Base-by-base conservation (phyloP, 2,113 vertebrate genomes). In the Sardina pilchardus region DNA sequence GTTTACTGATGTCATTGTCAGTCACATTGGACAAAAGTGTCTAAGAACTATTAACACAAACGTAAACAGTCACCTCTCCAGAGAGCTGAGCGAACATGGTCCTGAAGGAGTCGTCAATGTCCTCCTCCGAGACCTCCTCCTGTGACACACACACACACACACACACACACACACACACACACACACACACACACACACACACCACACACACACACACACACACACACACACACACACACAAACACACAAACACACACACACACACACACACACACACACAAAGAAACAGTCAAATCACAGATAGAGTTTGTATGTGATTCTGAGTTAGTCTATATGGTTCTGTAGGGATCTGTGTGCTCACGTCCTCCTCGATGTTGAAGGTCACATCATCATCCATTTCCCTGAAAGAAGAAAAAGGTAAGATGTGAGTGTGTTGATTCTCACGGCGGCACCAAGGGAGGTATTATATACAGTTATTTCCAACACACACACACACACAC, bases 371-470 rank as follows among this genome's bases (percentile, higher is more conserved):
- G 9, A 96, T 89, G 88, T 94, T 92, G 0, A 92, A 94, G 0
- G 88, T 92, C 88, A 96, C 92, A 30, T 93, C 90, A 63, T 98
- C 96, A 0, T 97, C 97, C 94, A 98, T 90, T 93, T 97, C 96
- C 90, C 96, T 97, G 86, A 75, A 53, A 87, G 10, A 81, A 83
- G n/a, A 59, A 43, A 81, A n/a, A 63, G 24, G 81, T 8, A 83
- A 8, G 26, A 30, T 1, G 7, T 26, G 63, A 71, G 63, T 7
- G 8, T 9, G 26, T 34, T 17, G 14, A 50, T 50, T 3, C 48
- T 19, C 16, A 50, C 12, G 48, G 48, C 3, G 2, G 16, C 48
- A 50, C 45, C 1, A 9, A 6, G 45, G 45, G 39, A 42, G 4
- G 39, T 42, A 42, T 42, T 42, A 42, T n/a, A n/a, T n/a, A n/a